A percentile compares a stretch with the other conserved stretches of the same genome.
phyloP scores from a whole-genome alignment of 2,113 vertebrate genomes.

The Cisticola juncidis region DNA sequence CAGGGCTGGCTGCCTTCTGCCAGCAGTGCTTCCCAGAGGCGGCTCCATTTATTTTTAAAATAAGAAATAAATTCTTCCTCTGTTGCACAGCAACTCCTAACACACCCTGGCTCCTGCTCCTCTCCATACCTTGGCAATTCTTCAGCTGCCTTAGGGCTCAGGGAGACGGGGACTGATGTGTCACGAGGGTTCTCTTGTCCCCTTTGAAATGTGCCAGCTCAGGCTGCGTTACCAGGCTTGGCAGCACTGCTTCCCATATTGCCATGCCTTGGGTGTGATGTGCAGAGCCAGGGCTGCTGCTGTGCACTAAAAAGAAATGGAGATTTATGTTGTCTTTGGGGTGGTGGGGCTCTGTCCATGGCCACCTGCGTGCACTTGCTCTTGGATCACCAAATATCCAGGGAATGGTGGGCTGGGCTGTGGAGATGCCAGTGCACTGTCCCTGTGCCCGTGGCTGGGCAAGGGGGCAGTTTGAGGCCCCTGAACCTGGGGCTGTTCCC shows the following conservation, averaged over 20 bases:
- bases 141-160: background rate
- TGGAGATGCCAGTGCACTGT: background rate
- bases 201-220: background rate
- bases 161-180: background rate
- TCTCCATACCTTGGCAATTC: background rate
- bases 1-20: background rate
- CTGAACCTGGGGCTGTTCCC: accelerated
- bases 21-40: background rate
- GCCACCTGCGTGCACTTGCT: background rate
- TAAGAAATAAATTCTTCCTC: background rate
- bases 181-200: background rate
- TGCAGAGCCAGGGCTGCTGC: background rate
- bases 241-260: background rate
- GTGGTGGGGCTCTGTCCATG: background rate
- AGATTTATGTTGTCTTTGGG: background rate
- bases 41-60: background rate
- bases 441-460: background rate
- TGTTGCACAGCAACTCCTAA: conserved; percentile 13
- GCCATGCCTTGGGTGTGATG: background rate
- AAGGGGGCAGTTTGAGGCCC: background rate
- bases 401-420: background rate
- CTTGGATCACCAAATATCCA: background rate
- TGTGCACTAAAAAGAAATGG: background rate
- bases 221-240: background rate
- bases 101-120: background rate